phyloP scores from a whole-genome alignment of 1,140 invertebrate genomes.

The Phymastichus coffea region DNA sequence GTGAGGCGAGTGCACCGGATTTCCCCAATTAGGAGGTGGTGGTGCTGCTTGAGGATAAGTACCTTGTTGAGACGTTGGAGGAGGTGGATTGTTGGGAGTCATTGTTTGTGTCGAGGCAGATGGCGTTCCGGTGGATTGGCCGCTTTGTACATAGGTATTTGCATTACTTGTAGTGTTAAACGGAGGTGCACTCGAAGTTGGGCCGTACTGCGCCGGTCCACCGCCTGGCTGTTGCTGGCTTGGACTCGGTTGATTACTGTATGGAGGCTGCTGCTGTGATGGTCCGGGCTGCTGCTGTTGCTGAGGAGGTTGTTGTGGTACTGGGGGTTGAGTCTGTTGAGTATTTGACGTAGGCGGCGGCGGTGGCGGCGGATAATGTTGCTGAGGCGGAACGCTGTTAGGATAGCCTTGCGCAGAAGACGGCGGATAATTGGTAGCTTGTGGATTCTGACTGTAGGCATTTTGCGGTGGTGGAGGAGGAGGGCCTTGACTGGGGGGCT shows the following conservation, averaged over 20 bases:
- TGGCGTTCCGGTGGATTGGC: conserved; percentile 49
- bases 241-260: conserved; percentile 51
- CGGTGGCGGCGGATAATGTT: conserved; percentile 48
- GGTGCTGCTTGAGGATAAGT: conserved; percentile 46
- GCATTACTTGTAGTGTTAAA: conserved; percentile 46
- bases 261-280: conserved; percentile 49
- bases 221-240: conserved; percentile 52
- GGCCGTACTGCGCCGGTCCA: conserved; percentile 45
- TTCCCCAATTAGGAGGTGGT: conserved; percentile 43
- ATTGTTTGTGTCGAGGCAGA: conserved; percentile 55
- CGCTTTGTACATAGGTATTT: conserved; percentile 53
- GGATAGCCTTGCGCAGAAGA: conserved; percentile 52
- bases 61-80: conserved; percentile 46
- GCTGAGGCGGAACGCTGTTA: conserved; percentile 51
- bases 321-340: conserved; percentile 41
- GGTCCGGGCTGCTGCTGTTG: conserved; percentile 42
- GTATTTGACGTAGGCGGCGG: conserved; percentile 46
- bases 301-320: conserved; percentile 48
- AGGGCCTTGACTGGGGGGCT: conserved; percentile 45
- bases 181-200: conserved; percentile 49
- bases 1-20: conserved; percentile 40
- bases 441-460: conserved; percentile 46
- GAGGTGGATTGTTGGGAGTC: conserved; percentile 46
- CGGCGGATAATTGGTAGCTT: conserved; percentile 50
- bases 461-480: conserved; percentile 49